Percentiles rank a stretch among this genome's conserved stretches.
Evolutionary conservation across 1,140 invertebrate genomes (phyloP).

Genomic region (Potamilus streckersoni): DNA sequence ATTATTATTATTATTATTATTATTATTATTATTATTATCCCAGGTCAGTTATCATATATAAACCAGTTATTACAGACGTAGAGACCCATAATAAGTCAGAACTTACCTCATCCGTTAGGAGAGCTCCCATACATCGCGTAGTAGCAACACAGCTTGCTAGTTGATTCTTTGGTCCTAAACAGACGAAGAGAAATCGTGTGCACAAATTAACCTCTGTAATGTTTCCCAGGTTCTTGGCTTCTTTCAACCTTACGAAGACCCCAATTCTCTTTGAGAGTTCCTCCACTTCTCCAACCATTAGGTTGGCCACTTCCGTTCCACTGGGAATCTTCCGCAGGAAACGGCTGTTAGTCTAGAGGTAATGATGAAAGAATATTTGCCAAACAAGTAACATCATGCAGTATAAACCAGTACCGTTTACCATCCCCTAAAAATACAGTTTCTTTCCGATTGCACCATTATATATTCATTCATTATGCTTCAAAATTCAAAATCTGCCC

Average conservation of each 20-base stretch:
- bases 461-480: too few relatives aligned
- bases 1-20: too few relatives aligned
- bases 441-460: too few relatives aligned
- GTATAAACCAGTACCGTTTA: too few relatives aligned
- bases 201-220: slow-evolving; percentile 93
- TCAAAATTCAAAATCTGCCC: too few relatives aligned
- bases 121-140: slow-evolving; percentile 91
- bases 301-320: slow-evolving; percentile 96
- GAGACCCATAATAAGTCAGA: too few relatives aligned
- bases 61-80: too few relatives aligned
- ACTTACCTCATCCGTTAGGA: slow-evolving; percentile 89
- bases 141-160: slow-evolving; percentile 90
- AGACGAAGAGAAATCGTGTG: slow-evolving; percentile 93
- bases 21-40: too few relatives aligned
- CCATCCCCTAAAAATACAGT: too few relatives aligned
- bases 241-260: slow-evolving; percentile 51
- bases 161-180: slow-evolving; percentile 89
- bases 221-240: slow-evolving; percentile 90
- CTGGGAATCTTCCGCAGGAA: slow-evolving; percentile 87
- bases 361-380: background rate
- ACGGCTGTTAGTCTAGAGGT: slow-evolving; percentile 56
- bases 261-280: slow-evolving; percentile 32
- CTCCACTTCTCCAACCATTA: slow-evolving; percentile 93
- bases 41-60: too few relatives aligned
- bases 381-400: background rate